Conservation (phyloP, 1,140 invertebrate species). For the Reticulitermes speratus region DNA sequence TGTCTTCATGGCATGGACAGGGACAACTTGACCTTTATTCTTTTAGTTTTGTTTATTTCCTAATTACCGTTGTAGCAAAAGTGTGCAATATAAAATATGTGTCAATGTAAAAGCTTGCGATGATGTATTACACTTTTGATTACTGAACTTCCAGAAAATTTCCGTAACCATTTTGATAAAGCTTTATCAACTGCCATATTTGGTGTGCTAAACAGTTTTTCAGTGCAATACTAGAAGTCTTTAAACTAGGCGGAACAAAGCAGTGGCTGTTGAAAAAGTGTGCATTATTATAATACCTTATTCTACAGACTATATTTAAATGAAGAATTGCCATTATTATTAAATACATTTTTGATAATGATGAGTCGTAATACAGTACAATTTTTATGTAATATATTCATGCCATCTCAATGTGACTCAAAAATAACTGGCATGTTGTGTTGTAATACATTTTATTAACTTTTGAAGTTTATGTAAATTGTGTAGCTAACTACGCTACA, state of each 20-base stretch:
- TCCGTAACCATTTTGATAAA: too few species aligned
- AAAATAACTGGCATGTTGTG: constrained; percentile 7
- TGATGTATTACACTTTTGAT: too few species aligned
- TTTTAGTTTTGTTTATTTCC: too few species aligned
- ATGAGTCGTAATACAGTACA: not conserved
- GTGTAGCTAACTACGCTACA: not conserved
- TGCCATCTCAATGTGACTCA: not conserved
- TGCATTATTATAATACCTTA: not conserved
- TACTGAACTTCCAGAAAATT: too few species aligned
- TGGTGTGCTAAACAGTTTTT: not conserved
- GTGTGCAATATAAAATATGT: too few species aligned
- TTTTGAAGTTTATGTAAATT: not conserved
- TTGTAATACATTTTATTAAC: not conserved
- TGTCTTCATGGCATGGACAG: too few species aligned
- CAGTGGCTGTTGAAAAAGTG: not conserved
- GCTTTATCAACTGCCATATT: not conserved
- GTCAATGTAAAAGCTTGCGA: too few species aligned
- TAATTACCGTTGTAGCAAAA: too few species aligned
- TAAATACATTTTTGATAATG: not conserved
- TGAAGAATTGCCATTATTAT: not conserved
- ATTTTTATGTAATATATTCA: not conserved
- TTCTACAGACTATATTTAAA: not conserved
- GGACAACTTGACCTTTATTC: too few species aligned
- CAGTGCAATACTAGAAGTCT: not conserved
- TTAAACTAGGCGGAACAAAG: not conserved